Evolutionary conservation across 2,797 vertebrate genomes (phyloP), one percentile per base, ranked within the genome.

Genomic region (Clarias fuscus): DNA sequence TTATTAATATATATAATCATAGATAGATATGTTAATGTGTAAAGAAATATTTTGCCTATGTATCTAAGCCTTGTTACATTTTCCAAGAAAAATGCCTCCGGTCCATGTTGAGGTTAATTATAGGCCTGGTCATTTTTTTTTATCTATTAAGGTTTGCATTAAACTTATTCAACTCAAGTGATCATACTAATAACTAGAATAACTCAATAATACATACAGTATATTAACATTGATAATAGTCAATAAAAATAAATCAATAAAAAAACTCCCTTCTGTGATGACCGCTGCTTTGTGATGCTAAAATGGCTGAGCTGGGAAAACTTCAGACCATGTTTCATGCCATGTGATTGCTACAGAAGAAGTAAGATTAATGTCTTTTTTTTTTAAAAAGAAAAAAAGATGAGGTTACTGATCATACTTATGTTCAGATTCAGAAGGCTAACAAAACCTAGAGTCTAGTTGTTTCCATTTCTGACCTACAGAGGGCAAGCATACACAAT

Each of bases 401-500:
- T n/a, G 27, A 7, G 6, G 18, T 76, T 56, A 30, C 5, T 75
- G 17, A 53, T 56, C 3, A n/a, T 4, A 56, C 27, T 30, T 27
- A 30, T 77, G 24, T 33, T 59, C 33, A 33, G 56, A 24, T 59
- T 5, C 4, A 4, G 53, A 17, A 56, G 48, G 2, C 43, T n/a
- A 76, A 58, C n/a, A 37, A 2, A 61, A 10, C 20, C n/a, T 33
- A 58, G 75, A 30, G 30, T 64, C 5, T 15, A 40, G 59, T 43
- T 80, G 59, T 62, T 64, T 80, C 59, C 7, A 17, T 43, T 64
- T 43, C 33, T 64, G 14, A 80, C 59, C 59, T 40, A 17, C 77
- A 64, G 77, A 61, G 77, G 59, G 77, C 77, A 40, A 27, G 33
- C 77, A 64, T 64, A n/a, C 77, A 80, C 22, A 40, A 64, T 8